These are phyloP conservation scores for Halcyon leucocephala DNA, from an alignment of 2,797 vertebrate genomes.

Conservation along the genomic window DNA sequence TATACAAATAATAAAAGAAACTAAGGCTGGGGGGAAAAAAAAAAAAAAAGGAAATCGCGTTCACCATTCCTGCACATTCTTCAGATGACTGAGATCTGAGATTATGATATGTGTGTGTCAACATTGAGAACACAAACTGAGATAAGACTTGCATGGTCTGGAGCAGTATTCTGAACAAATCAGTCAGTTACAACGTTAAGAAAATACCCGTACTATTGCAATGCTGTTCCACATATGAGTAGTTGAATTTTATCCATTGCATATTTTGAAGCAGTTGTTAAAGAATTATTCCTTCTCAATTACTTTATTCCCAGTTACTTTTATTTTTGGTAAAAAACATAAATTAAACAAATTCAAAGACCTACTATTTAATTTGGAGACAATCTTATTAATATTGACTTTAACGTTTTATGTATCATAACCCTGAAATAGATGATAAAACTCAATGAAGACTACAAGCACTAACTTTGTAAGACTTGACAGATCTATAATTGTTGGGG, in stretches of 20 bases:
- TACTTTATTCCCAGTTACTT: background rate
- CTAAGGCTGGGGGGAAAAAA: background rate
- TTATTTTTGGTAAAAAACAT: background rate
- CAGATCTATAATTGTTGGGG: background rate
- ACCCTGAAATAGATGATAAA: constrained; percentile 16
- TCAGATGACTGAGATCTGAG: background rate
- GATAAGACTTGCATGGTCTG: constrained; percentile 36
- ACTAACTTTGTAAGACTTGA: background rate
- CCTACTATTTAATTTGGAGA: background rate
- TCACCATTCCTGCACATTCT: background rate
- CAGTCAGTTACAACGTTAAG: background rate
- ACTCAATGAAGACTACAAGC: background rate
- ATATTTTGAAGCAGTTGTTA: background rate
- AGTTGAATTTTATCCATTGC: background rate
- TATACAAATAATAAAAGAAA: background rate
- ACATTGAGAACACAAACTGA: background rate
- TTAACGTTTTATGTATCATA: background rate
- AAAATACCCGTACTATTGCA: background rate
- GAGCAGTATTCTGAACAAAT: background rate
- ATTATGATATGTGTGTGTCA: background rate
- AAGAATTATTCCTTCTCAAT: background rate
- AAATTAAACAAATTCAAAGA: background rate
- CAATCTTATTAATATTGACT: background rate
- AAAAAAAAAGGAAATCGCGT: background rate
- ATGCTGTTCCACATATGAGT: background rate